Evolutionary conservation across 1,140 invertebrate species (phyloP).

Genomic region (Panulirus ornatus): DNA sequence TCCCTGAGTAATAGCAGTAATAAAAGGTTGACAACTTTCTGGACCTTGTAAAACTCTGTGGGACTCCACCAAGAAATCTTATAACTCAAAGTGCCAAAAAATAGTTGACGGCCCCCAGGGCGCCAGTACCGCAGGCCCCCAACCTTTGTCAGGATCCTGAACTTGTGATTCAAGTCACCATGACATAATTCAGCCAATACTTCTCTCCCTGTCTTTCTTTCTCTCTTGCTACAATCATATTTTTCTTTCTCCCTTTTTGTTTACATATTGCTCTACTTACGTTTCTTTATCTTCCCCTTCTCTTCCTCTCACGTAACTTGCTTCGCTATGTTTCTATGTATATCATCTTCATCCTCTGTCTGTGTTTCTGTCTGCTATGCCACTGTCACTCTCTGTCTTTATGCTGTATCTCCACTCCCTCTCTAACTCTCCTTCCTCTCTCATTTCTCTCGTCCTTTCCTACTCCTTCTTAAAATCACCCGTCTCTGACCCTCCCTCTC

Average conservation of each 20-base stretch:
- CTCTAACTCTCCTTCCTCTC: neutral
- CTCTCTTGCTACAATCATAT: neutral
- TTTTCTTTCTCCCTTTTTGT: neutral
- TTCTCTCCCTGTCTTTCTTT: neutral
- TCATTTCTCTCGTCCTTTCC: neutral
- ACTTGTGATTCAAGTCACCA: neutral
- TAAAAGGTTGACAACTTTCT: neutral
- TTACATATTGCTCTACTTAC: neutral
- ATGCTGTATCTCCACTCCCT: neutral
- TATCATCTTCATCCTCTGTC: too few species aligned
- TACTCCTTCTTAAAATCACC: neutral
- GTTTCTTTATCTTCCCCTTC: neutral
- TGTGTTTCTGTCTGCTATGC: conserved; percentile 5
- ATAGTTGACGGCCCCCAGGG: neutral
- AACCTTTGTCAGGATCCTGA: neutral
- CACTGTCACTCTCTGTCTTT: neutral
- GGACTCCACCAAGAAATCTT: neutral
- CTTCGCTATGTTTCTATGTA: too few species aligned
- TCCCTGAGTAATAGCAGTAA: neutral
- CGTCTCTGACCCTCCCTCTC: neutral
- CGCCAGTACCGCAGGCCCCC: neutral
- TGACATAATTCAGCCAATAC: neutral
- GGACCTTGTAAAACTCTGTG: neutral
- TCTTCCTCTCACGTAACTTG: neutral
- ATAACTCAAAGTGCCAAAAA: conserved; percentile 2